phyloP scores from a whole-genome alignment of 2,797 vertebrate genomes.

The Gallinago solitaria region DNA sequence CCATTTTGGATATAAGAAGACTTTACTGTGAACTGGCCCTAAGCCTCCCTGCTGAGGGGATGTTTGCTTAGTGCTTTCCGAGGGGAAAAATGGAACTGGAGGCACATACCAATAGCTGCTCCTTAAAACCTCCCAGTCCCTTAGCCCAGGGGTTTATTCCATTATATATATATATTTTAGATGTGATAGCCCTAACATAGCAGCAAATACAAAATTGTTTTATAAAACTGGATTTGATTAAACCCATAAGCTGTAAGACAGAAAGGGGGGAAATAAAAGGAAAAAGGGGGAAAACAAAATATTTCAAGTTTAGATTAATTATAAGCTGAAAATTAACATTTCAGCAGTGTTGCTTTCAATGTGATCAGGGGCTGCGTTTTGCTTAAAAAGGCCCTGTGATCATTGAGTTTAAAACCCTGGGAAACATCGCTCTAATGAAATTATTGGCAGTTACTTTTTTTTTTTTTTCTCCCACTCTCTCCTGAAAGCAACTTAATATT shows the following conservation, averaged over 20 bases:
- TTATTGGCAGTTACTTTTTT: not conserved
- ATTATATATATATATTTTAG: not conserved
- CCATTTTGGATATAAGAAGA: not conserved
- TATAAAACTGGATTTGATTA: not conserved
- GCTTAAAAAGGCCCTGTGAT: not conserved
- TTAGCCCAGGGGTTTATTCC: not conserved
- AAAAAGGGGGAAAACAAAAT: not conserved
- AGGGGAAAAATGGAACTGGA: not conserved
- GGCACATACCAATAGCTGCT: not conserved
- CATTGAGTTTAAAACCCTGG: not conserved
- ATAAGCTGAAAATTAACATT: not conserved
- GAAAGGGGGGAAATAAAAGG: not conserved
- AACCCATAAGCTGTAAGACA: not conserved
- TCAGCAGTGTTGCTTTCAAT: not conserved
- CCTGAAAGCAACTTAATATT: not conserved
- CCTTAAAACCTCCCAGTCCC: not conserved
- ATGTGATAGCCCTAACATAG: not conserved
- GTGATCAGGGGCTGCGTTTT: not conserved
- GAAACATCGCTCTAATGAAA: not conserved
- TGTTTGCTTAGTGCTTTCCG: not conserved
- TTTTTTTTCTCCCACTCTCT: accelerated
- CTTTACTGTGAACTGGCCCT: not conserved
- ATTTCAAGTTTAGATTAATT: not conserved
- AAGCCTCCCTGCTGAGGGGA: not conserved
- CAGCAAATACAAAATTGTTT: not conserved